Evolutionary conservation across 1,140 invertebrate genomes (phyloP).

Genomic region (Brachionus calyciflorus): DNA sequence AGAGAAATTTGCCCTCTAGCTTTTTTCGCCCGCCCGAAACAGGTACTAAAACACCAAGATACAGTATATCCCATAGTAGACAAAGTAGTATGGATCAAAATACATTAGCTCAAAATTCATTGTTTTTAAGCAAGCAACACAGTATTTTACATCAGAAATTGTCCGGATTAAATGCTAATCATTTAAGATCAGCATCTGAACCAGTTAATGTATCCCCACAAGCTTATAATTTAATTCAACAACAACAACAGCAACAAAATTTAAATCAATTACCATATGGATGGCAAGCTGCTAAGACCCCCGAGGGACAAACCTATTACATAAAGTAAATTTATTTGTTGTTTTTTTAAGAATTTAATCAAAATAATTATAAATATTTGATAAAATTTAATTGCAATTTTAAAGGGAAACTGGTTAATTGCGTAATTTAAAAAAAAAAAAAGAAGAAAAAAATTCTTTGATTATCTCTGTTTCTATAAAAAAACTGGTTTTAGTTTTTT

Average conservation of each 20-base stretch:
- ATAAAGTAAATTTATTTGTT: conserved; percentile 6
- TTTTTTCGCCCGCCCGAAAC: conserved; percentile 42
- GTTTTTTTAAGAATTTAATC: neutral
- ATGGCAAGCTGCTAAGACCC: conserved; percentile 6
- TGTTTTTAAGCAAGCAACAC: conserved; percentile 1
- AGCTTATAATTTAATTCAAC: conserved; percentile 14
- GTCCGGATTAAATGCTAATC: neutral
- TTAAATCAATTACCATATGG: conserved; percentile 13
- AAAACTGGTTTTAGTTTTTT: too few relatives aligned
- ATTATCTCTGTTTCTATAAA: too few relatives aligned
- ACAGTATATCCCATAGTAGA: neutral
- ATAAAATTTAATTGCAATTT: too few relatives aligned
- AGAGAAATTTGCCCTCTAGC: conserved; percentile 1
- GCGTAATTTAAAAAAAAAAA: too few relatives aligned
- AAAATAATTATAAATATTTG: too few relatives aligned
- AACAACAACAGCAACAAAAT: neutral
- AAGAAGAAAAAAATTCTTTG: too few relatives aligned
- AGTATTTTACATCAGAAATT: conserved; percentile 6
- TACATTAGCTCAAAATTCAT: neutral
- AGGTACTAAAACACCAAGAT: conserved; percentile 35
- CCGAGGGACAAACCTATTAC: conserved; percentile 23
- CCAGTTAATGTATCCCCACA: conserved; percentile 16
- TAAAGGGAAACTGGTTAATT: too few relatives aligned
- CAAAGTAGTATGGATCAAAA: conserved; percentile 30
- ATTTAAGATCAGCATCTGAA: conserved; percentile 41